A percentile compares a stretch with the other conserved stretches of the same genome.
Conservation (phyloP, 2,888 invertebrate species). For the Eueremaeus valkanovi region DNA sequence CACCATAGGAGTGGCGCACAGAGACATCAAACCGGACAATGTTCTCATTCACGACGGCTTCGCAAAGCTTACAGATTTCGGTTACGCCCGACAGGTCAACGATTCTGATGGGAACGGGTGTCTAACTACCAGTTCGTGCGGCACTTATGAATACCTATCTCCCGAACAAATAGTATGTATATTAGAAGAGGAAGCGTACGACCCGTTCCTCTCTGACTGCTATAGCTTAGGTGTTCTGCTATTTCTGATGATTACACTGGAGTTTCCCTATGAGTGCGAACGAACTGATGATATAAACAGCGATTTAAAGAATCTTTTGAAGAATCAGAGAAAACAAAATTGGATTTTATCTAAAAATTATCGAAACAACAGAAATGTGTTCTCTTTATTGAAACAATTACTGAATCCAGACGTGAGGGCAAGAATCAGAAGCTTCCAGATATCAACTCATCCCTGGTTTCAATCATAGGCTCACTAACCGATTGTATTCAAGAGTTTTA, state of each 20-base stretch:
- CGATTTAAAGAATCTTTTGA: background rate
- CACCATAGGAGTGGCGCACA: background rate
- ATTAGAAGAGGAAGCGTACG: background rate
- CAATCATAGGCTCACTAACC: too few species aligned
- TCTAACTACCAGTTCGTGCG: background rate
- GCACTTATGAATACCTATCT: background rate
- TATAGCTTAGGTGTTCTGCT: background rate
- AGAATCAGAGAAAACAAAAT: background rate
- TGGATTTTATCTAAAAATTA: background rate
- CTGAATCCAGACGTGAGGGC: background rate
- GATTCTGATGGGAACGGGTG: background rate
- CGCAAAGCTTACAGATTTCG: constrained; percentile 38
- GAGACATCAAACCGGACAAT: constrained; percentile 61
- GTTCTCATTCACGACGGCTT: constrained; percentile 84
- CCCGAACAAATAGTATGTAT: background rate
- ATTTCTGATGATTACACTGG: background rate
- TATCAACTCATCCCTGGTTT: constrained; percentile 2
- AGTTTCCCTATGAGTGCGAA: background rate
- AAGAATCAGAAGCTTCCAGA: background rate
- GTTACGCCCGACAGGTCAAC: background rate
- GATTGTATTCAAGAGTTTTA: too few species aligned
- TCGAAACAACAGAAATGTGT: background rate
- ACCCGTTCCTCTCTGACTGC: background rate
- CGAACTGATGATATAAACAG: too few species aligned
- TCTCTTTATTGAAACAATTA: background rate